These are phyloP conservation scores for Drosophila mojavensis DNA, from an alignment of 1,140 invertebrate species.

Conservation along the genomic window DNA sequence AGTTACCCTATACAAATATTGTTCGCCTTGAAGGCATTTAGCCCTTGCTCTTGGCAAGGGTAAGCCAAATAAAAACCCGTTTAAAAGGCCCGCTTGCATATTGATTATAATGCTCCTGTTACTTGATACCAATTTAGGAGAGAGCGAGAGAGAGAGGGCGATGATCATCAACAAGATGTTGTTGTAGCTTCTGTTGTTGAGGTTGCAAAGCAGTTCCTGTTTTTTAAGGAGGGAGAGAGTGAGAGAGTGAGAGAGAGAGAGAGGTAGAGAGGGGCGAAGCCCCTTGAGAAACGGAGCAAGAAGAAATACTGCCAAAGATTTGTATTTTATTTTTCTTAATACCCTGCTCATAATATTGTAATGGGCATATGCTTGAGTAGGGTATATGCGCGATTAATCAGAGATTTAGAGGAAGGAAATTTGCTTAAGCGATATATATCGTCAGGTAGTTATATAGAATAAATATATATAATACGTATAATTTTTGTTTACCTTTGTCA, in stretches of 20 bases:
- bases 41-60: slow-evolving; percentile 9
- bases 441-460: no score
- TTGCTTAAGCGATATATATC: no score
- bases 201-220: slow-evolving; percentile 66
- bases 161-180: slow-evolving; percentile 25
- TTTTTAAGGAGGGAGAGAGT: slow-evolving; percentile 8
- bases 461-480: no score
- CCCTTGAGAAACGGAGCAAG: neutral
- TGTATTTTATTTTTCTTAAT: neutral
- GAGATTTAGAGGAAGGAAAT: no score
- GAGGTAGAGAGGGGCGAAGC: neutral
- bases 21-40: neutral
- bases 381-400: no score
- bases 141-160: no score
- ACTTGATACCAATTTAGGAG: slow-evolving; percentile 43
- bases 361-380: no score
- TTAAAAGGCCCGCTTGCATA: slow-evolving; percentile 44
- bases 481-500: no score
- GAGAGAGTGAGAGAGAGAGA: no score
- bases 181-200: slow-evolving; percentile 10
- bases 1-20: neutral
- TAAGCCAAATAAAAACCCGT: slow-evolving; percentile 28
- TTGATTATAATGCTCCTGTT: slow-evolving; percentile 53
- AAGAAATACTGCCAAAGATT: neutral
- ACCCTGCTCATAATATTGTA: no score